These are phyloP conservation scores for Blastobasis lacticolella DNA, from an alignment of 2,888 invertebrate species.

Conservation along the genomic window DNA sequence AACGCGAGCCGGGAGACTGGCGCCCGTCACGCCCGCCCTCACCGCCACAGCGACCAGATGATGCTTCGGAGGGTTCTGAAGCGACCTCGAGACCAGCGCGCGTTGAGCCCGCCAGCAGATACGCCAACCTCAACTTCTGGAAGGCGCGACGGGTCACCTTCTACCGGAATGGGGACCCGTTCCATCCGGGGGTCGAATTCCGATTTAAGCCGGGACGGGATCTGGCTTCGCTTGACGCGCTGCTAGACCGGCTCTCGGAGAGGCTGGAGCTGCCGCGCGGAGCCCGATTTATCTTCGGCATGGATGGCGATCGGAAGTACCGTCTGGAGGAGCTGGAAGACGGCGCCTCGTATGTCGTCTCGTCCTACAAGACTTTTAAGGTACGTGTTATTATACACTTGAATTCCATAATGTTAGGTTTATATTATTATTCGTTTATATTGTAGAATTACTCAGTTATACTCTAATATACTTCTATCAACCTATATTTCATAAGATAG, in stretches of 20 bases:
- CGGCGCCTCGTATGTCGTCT: slow-evolving; percentile 94
- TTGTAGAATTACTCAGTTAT: background rate
- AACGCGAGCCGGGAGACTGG: slow-evolving; percentile 72
- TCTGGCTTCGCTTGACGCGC: slow-evolving; percentile 87
- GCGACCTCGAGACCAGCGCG: slow-evolving; percentile 74
- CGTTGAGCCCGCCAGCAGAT: slow-evolving; percentile 76
- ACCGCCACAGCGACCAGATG: slow-evolving; percentile 59
- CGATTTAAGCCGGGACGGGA: slow-evolving; percentile 91
- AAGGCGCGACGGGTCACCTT: slow-evolving; percentile 90
- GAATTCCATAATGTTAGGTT: too few relatives aligned
- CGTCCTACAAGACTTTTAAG: slow-evolving; percentile 93
- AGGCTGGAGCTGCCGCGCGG: slow-evolving; percentile 91
- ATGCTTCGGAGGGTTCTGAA: slow-evolving; percentile 63
- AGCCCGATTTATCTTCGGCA: slow-evolving; percentile 92
- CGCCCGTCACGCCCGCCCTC: slow-evolving; percentile 56
- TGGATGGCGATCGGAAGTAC: slow-evolving; percentile 91
- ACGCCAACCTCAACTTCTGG: slow-evolving; percentile 90
- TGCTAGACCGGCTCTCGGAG: slow-evolving; percentile 90
- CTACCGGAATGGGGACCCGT: slow-evolving; percentile 95
- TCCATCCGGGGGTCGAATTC: slow-evolving; percentile 91
- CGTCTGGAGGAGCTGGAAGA: slow-evolving; percentile 90
- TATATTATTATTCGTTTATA: background rate
- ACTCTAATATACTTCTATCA: too few relatives aligned
- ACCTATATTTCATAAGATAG: too few relatives aligned
- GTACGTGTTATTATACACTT: slow-evolving; percentile 49